Percentiles rank a stretch among this genome's conserved stretches.
phyloP scores from a whole-genome alignment of 2,797 vertebrate genomes.

The Tenualosa ilisha region DNA sequence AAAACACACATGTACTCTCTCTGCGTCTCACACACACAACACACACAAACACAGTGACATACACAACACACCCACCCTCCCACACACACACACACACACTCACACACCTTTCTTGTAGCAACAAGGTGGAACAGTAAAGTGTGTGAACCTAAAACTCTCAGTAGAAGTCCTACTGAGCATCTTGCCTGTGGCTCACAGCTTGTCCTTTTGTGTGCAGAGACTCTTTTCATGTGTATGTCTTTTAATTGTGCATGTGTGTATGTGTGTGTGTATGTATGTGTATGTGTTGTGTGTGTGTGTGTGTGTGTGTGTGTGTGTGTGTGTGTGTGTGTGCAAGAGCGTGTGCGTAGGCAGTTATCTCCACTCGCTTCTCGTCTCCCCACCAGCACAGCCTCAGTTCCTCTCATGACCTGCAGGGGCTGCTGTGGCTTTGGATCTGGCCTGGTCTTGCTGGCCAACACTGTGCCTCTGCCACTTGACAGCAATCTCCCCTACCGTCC shows the following conservation, averaged over 20 bases:
- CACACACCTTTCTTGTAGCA: not conserved
- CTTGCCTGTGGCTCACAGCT: not conserved
- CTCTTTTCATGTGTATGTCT: not conserved
- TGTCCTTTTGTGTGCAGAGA: not conserved
- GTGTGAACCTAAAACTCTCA: not conserved
- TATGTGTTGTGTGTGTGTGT: not conserved
- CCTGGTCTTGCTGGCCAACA: not conserved
- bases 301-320: slow-evolving; percentile 3
- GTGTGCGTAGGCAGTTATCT: not conserved
- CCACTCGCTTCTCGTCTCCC: not conserved
- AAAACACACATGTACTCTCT: not conserved
- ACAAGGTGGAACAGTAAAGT: not conserved
- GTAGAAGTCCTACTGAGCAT: not conserved
- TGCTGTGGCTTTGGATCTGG: slow-evolving; percentile 54
- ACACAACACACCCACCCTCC: not conserved
- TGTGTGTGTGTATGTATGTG: not conserved
- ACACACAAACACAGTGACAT: not conserved
- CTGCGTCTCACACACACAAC: not conserved
- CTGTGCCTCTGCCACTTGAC: not conserved
- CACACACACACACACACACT: slow-evolving; percentile 4
- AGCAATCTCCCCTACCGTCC: not conserved
- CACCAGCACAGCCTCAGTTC: slow-evolving; percentile 26
- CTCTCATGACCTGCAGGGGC: slow-evolving; percentile 56
- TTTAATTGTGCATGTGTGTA: not conserved
- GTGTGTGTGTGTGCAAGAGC: not conserved